A percentile compares a stretch with the other conserved stretches of the same genome.
Evolutionary conservation across 23 tunicate species (phyloP).

Genomic region (Trididemnum miniatum): DNA sequence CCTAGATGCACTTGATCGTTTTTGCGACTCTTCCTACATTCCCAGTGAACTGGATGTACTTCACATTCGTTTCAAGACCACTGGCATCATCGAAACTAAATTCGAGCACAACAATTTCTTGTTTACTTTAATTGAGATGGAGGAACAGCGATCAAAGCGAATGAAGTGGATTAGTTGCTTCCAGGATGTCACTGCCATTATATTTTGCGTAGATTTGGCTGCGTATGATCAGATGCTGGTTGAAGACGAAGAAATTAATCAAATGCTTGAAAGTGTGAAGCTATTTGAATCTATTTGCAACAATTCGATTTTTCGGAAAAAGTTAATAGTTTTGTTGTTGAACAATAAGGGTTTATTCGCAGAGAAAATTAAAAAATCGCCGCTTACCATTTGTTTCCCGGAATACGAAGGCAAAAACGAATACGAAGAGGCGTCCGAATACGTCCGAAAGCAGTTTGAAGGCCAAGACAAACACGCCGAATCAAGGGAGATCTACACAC

Average conservation of each 20-base stretch:
- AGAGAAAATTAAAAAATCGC: slow-evolving; percentile 64
- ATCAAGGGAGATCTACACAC: slow-evolving; percentile 60
- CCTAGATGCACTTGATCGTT: not conserved
- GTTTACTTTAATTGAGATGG: not conserved
- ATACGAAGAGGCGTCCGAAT: slow-evolving; percentile 46
- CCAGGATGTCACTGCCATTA: slow-evolving; percentile 77
- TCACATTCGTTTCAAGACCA: not conserved
- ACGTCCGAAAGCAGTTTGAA: slow-evolving; percentile 63
- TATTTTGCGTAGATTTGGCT: slow-evolving; percentile 78
- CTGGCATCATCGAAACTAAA: not conserved
- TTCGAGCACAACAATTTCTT: not conserved
- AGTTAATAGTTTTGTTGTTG: slow-evolving; percentile 48
- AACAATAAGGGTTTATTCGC: slow-evolving; percentile 84
- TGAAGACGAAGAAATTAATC: not conserved
- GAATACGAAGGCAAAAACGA: slow-evolving; percentile 65
- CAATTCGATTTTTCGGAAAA: slow-evolving; percentile 53
- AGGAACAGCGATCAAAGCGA: slow-evolving; percentile 71
- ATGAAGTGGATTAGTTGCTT: slow-evolving; percentile 86
- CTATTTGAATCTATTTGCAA: slow-evolving; percentile 51
- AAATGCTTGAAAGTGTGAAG: not conserved
- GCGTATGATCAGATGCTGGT: slow-evolving; percentile 78
- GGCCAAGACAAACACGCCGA: slow-evolving; percentile 46
- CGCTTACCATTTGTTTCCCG: slow-evolving; percentile 76
- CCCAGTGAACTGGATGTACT: not conserved
- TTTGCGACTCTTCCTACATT: not conserved